These are phyloP conservation scores for Bos javanicus DNA, from an alignment of 2,113 vertebrate species.

Conservation along the genomic window DNA sequence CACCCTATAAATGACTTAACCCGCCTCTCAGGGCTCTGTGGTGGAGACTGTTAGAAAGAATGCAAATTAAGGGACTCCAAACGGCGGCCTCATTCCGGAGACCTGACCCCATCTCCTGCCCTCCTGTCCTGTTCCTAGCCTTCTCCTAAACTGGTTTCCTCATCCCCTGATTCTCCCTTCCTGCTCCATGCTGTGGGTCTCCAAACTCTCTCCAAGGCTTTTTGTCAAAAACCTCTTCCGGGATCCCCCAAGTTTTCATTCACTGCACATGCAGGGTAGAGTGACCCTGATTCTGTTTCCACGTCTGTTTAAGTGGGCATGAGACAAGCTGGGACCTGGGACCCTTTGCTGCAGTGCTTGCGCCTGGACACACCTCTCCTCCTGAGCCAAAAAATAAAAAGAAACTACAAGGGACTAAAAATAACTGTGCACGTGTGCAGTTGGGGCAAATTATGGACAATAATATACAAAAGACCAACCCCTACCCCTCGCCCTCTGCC, in stretches of 20 bases:
- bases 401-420: background rate
- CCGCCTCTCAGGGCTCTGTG: background rate
- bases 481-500: too few relatives aligned
- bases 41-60: background rate
- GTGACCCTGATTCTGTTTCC: constrained; percentile 54
- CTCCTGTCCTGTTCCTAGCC: rapidly evolving
- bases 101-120: rapidly evolving
- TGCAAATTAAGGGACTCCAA: background rate
- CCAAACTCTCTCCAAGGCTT: background rate
- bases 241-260: constrained; percentile 65
- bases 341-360: background rate
- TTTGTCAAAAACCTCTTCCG: background rate
- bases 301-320: constrained; percentile 54
- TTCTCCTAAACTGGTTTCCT: background rate
- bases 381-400: background rate
- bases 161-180: background rate
- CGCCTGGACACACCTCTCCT: background rate
- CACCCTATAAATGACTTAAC: constrained; percentile 65
- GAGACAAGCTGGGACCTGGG: background rate
- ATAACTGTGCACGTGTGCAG: background rate
- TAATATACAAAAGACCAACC: background rate
- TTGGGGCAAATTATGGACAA: background rate
- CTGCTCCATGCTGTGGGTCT: too few relatives aligned
- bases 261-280: constrained; percentile 43
- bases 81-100: rapidly evolving